Percentiles rank a stretch among this genome's conserved stretches.
Evolutionary conservation across 2,888 invertebrate species (phyloP).

Genomic region (Pinctada fucata): DNA sequence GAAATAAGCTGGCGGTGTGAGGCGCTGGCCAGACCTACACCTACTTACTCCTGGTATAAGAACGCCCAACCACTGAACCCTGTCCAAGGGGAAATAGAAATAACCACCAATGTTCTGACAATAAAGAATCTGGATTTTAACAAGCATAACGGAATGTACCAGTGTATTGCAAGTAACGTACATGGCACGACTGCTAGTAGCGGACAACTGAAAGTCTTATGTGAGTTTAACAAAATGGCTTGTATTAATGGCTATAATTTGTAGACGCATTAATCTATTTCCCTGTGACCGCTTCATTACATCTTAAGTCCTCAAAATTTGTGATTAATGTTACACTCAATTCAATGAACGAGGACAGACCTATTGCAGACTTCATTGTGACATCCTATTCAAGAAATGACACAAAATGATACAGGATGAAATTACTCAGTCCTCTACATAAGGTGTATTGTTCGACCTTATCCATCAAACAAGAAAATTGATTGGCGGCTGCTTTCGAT

Average conservation of each 20-base stretch:
- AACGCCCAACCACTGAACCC: slow-evolving; percentile 47
- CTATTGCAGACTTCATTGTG: no score
- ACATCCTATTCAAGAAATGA: no score
- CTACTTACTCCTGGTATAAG: slow-evolving; percentile 68
- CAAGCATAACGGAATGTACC: slow-evolving; percentile 94
- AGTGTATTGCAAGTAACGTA: slow-evolving; percentile 93
- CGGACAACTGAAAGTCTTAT: slow-evolving; percentile 91
- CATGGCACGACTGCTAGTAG: slow-evolving; percentile 90
- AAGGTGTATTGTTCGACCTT: no score
- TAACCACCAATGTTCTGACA: slow-evolving; percentile 55
- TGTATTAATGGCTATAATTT: neutral
- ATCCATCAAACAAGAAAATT: no score
- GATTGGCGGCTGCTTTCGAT: no score
- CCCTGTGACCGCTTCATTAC: neutral
- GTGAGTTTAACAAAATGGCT: slow-evolving; percentile 78
- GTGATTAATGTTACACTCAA: neutral
- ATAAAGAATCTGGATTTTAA: slow-evolving; percentile 51
- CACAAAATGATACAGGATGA: no score
- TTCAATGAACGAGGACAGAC: no score
- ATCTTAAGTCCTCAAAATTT: neutral
- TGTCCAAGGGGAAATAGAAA: slow-evolving; percentile 47
- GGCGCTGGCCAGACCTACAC: slow-evolving; percentile 63
- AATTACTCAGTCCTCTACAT: no score
- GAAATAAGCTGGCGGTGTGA: slow-evolving; percentile 69
- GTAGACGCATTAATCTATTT: neutral